These are phyloP conservation scores for Atethmia centrago DNA, from an alignment of 2,888 invertebrate species.

Conservation along the genomic window DNA sequence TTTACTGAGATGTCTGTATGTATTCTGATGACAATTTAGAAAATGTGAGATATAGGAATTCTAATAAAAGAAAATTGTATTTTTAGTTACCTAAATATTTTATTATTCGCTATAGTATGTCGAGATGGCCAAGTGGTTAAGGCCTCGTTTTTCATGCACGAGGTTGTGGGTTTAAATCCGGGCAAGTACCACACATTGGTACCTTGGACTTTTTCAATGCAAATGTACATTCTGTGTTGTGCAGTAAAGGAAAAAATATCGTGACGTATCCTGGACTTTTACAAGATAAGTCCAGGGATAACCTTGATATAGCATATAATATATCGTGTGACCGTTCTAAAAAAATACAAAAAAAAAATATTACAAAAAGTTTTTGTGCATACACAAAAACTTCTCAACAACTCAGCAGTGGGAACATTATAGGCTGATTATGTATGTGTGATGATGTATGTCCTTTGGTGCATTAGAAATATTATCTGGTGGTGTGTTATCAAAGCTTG, in stretches of 20 bases:
- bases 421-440: no score
- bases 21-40: constrained; percentile 22
- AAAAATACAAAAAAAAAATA: no score
- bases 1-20: not conserved
- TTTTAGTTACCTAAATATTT: not conserved
- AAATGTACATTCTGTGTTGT: not conserved
- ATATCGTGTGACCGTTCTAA: no score
- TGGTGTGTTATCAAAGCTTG: no score
- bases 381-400: no score
- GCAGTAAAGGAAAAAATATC: no score
- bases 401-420: no score
- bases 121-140: not conserved
- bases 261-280: not conserved
- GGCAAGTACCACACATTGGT: not conserved
- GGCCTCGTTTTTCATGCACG: not conserved
- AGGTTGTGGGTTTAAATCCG: not conserved
- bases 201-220: not conserved
- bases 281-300: no score
- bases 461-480: no score
- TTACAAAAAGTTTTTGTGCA: no score
- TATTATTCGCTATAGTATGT: not conserved
- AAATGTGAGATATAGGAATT: constrained; percentile 3
- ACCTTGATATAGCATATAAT: no score
- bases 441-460: no score
- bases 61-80: not conserved